These are phyloP conservation scores for Meteorus sp. DNA, from an alignment of 1,140 invertebrate genomes.

Conservation along the genomic window DNA sequence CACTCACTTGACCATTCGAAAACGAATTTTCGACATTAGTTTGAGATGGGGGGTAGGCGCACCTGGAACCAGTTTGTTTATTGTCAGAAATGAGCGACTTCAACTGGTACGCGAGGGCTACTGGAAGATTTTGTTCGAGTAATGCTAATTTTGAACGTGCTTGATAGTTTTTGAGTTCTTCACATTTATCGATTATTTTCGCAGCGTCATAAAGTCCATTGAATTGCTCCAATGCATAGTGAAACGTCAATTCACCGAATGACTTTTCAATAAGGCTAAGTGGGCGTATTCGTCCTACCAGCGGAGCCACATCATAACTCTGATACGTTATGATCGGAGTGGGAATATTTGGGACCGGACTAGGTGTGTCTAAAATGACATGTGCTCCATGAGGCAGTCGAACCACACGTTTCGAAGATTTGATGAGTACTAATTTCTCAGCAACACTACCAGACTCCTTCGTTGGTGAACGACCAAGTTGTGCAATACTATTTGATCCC, in stretches of 20 bases:
- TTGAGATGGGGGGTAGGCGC: conserved; percentile 2
- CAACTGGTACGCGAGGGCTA: conserved; percentile 54
- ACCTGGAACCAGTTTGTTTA: conserved; percentile 13
- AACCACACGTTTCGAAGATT: conserved; percentile 58
- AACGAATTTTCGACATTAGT: background rate
- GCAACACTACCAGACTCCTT: conserved; percentile 41
- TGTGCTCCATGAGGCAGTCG: conserved; percentile 54
- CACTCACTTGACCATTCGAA: background rate
- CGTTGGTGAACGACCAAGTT: conserved; percentile 46
- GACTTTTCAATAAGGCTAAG: conserved; percentile 46
- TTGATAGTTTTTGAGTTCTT: conserved; percentile 57
- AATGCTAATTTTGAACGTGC: conserved; percentile 56
- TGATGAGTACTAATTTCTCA: conserved; percentile 47
- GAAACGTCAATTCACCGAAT: conserved; percentile 51
- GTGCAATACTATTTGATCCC: conserved; percentile 52
- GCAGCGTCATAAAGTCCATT: conserved; percentile 58
- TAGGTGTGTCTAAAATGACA: conserved; percentile 53
- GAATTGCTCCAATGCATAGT: conserved; percentile 62
- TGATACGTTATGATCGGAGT: conserved; percentile 52
- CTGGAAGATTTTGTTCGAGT: conserved; percentile 52
- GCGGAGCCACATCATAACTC: conserved; percentile 47
- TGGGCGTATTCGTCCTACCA: conserved; percentile 42
- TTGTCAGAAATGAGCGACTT: conserved; percentile 46
- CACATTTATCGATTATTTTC: conserved; percentile 57
- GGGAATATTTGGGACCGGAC: conserved; percentile 56